Percentiles rank a stretch among this genome's conserved stretches.
Conservation (phyloP, 1,140 invertebrate genomes). For the Bathynomus jamesi region DNA sequence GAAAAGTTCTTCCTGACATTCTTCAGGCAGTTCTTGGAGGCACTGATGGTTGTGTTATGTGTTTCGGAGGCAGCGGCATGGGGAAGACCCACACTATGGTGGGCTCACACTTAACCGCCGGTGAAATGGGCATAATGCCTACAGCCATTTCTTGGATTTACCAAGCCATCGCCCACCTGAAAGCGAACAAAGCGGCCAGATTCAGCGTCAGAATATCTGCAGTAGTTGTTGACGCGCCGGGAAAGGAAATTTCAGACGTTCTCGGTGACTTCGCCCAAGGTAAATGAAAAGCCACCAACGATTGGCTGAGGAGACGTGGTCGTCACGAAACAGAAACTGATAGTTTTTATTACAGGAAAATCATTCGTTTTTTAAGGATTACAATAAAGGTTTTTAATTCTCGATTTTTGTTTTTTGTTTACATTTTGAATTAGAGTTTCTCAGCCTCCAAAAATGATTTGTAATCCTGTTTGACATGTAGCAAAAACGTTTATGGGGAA, state of each 20-base stretch:
- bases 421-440: too few relatives aligned
- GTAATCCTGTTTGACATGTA: too few relatives aligned
- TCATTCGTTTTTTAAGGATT: too few relatives aligned
- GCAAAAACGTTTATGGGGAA: too few relatives aligned
- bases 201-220: slow-evolving; percentile 87
- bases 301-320: slow-evolving; percentile 33
- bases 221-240: slow-evolving; percentile 60
- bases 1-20: slow-evolving; percentile 79
- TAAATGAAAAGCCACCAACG: slow-evolving; percentile 18
- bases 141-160: slow-evolving; percentile 92
- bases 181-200: slow-evolving; percentile 80
- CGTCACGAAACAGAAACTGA: slow-evolving; percentile 54
- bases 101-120: slow-evolving; percentile 63
- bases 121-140: slow-evolving; percentile 75
- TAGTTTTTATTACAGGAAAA: neutral
- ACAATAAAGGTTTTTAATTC: too few relatives aligned
- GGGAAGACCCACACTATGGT: slow-evolving; percentile 90
- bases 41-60: slow-evolving; percentile 87
- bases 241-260: slow-evolving; percentile 24
- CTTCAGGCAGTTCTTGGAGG: slow-evolving; percentile 90
- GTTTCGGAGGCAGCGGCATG: slow-evolving; percentile 75
- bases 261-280: slow-evolving; percentile 33
- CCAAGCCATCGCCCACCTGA: slow-evolving; percentile 81
- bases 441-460: too few relatives aligned
- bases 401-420: too few relatives aligned